Evolutionary conservation across 2,888 invertebrate genomes (phyloP), one percentile per base, ranked within the genome.

Genomic region (Cataglyphis albicans): DNA sequence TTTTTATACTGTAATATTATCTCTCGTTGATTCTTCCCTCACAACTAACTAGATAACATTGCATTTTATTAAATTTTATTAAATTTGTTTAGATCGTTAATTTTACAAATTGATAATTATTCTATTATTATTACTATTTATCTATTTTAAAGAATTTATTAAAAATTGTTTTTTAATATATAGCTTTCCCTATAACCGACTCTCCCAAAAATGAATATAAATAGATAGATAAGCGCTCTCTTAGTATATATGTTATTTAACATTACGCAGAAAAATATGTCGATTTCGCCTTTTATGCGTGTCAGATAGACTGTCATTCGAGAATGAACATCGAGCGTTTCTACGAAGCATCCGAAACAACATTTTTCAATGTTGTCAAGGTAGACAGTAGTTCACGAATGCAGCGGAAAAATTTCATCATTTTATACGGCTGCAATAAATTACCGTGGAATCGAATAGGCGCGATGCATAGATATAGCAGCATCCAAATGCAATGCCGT

Each of bases 321-420:
- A 59, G 32, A 78, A 52, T 55, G 35, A 32, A 68, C 68, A 44
- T 61, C n/a, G 48, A 35, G 10, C 35, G 63, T 25, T 64, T 75
- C 68, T 59, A 18, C 25, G 35, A 59, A 35, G 59, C 59, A 59
- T 44, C 35, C 44, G n/a, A 70, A 78, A 78, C 67, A 18, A 67
- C 68, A 68, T 78, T 78, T 78, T 59, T 78, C 78, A 78, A 52
- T 32, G 59, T 70, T 78, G 70, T 70, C 68, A 70, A 35, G 21
- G 21, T 35, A 25, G 21, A 78, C 68, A 78, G 41, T 48, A 59
- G 78, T 32, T 44, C 35, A 59, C 9, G 70, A 78, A 70, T 68
- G 65, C 44, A 57, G 68, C 32, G 59, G 44, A 78, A 70, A 78
- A 78, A 78, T 78, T 78, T 78, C 44, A 78, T 9, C 68, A 44